Evolutionary conservation across 2,888 invertebrate species (phyloP).

Genomic region (Cheilosia pagana): DNA sequence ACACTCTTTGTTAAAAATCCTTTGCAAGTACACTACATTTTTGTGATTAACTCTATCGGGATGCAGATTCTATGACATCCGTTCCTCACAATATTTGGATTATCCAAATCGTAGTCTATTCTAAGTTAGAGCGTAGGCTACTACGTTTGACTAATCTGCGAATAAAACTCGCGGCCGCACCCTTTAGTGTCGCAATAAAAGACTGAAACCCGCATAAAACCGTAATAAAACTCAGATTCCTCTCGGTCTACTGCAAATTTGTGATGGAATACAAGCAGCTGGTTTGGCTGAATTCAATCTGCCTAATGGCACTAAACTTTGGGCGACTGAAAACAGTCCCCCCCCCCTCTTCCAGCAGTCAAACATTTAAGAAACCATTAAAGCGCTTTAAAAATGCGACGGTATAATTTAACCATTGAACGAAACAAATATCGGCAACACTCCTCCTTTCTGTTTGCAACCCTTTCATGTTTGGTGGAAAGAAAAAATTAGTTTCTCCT

Average conservation of each 20-base stretch:
- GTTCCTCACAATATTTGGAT: too few species aligned
- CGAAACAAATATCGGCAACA: conserved; percentile 16
- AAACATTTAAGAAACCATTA: conserved; percentile 54
- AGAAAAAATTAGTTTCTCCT: conserved; percentile 3
- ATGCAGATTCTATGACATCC: too few species aligned
- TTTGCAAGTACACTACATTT: too few species aligned
- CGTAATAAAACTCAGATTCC: not conserved
- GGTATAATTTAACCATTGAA: conserved; percentile 21
- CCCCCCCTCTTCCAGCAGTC: conserved; percentile 20
- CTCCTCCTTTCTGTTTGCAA: not conserved
- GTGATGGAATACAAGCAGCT: conserved; percentile 3
- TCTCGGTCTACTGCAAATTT: not conserved
- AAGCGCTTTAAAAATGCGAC: conserved; percentile 58
- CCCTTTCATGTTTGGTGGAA: conserved; percentile 7
- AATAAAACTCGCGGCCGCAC: not conserved
- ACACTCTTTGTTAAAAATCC: too few species aligned
- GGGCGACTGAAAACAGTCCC: not conserved
- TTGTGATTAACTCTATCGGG: too few species aligned
- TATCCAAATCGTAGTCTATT: too few species aligned
- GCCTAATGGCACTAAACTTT: not conserved
- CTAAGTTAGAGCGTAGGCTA: too few species aligned
- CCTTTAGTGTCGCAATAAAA: not conserved
- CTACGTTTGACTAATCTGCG: too few species aligned
- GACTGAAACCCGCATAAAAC: conserved; percentile 18
- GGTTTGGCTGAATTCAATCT: conserved; percentile 4